Evolutionary conservation across 2,888 invertebrate species (phyloP), one percentile per base, ranked within the genome.

Genomic region (Clunio marinus): DNA sequence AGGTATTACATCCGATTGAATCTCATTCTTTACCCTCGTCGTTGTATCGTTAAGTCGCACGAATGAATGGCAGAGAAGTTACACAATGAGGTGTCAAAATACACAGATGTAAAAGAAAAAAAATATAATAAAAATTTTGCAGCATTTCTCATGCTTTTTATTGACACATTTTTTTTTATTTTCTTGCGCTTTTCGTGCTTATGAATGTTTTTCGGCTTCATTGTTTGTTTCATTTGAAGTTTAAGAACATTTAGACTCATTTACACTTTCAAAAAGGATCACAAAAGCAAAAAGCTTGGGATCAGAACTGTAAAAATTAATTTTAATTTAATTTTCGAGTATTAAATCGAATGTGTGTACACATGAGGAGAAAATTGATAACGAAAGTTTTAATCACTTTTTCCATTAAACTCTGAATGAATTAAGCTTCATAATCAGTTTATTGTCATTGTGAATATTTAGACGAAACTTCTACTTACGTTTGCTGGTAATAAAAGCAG

Each of bases 31-130:
- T 51, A 13, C 20, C 51, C 51, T 51, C 20, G n/a, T n/a, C n/a
- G n/a, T n/a, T n/a, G n/a, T n/a, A n/a, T n/a, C n/a, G n/a, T n/a
- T n/a, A n/a, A n/a, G n/a, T n/a, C n/a, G n/a, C n/a, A n/a, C n/a
- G n/a, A n/a, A n/a, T n/a, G n/a, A n/a, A n/a, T n/a, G n/a, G n/a
- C n/a, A n/a, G n/a, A n/a, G n/a, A n/a, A n/a, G n/a, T n/a, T n/a
- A 22, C 13, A 41, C 41, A 51, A 51, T 22, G 51, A 51, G 51
- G 51, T 51, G 51, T 51, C 51, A 51, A 15, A 45, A 45, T 45
- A 45, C 45, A 45, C 45, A 45, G 51, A 51, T 51, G 51, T 22
- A 22, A 17, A n/a, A n/a, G 17, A 51, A 17, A 13, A 51, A 17
- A 32, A 32, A 32, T 32, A 32, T 8, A 32, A 7, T 51, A 7